Evolutionary conservation across 2,797 vertebrate species (phyloP).

Genomic region (Dendrocincla tyrannina): DNA sequence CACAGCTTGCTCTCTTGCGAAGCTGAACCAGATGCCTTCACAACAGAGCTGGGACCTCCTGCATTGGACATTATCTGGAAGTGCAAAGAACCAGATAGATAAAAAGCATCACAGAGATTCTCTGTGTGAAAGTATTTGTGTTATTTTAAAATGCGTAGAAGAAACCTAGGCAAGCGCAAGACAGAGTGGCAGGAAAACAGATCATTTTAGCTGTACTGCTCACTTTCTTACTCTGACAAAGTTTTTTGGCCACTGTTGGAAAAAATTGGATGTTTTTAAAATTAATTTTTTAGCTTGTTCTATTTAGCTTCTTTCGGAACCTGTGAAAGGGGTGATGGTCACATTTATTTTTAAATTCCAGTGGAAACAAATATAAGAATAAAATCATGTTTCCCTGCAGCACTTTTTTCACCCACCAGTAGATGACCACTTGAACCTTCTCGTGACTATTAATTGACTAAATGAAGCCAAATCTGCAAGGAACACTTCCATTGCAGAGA

Average conservation of each 20-base stretch:
- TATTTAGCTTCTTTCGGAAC: background rate
- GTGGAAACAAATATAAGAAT: background rate
- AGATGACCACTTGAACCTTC: background rate
- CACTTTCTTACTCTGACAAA: background rate
- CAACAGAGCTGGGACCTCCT: background rate
- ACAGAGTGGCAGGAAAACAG: background rate
- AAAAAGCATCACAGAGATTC: background rate
- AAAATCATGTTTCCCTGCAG: constrained; percentile 17
- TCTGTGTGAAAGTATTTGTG: background rate
- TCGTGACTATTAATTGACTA: background rate
- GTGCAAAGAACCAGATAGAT: background rate
- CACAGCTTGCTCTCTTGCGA: background rate
- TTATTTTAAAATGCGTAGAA: background rate
- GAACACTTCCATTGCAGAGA: background rate
- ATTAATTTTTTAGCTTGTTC: background rate
- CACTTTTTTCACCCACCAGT: background rate
- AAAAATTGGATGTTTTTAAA: background rate
- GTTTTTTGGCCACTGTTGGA: background rate
- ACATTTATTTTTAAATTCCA: constrained; percentile 20
- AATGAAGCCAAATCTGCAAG: background rate
- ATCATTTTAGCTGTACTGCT: background rate
- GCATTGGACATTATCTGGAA: background rate
- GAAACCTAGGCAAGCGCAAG: background rate
- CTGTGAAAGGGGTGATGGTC: background rate
- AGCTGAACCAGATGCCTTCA: background rate